These are phyloP conservation scores for Drosophila persimilis DNA, from an alignment of 1,140 invertebrate genomes.

Conservation along the genomic window DNA sequence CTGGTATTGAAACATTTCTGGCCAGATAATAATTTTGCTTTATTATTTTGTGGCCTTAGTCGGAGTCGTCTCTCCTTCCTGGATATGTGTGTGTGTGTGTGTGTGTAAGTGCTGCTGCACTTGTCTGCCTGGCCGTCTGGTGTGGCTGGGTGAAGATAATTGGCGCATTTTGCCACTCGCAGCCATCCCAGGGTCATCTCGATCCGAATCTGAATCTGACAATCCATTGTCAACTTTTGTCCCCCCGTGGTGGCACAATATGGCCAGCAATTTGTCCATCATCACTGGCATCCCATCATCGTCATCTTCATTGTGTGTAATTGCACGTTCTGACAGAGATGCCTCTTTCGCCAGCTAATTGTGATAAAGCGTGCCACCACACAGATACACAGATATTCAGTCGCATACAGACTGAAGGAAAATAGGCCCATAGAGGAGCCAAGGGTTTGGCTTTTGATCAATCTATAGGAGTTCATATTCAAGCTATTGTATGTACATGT, in stretches of 20 bases:
- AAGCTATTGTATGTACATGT: no score
- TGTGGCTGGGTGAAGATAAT: slow-evolving; percentile 51
- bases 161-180: slow-evolving; percentile 73
- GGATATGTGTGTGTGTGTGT: not conserved
- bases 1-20: slow-evolving; percentile 51
- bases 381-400: no score
- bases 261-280: slow-evolving; percentile 56
- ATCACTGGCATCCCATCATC: slow-evolving; percentile 44
- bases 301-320: slow-evolving; percentile 60
- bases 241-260: slow-evolving; percentile 43
- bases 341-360: slow-evolving; percentile 62
- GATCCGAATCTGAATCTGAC: slow-evolving; percentile 65
- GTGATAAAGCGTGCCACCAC: slow-evolving; percentile 15
- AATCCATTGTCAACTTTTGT: slow-evolving; percentile 48
- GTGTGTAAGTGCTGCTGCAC: slow-evolving; percentile 24
- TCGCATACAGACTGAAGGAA: not conserved
- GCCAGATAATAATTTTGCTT: slow-evolving; percentile 77
- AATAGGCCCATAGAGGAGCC: no score
- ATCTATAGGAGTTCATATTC: no score
- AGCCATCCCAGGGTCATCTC: slow-evolving; percentile 16
- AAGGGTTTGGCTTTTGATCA: no score
- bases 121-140: slow-evolving; percentile 11
- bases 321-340: slow-evolving; percentile 64
- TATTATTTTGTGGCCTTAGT: slow-evolving; percentile 62
- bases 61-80: slow-evolving; percentile 2